Conservation (phyloP, 2,113 vertebrate genomes). For the Corythornis madagascariensis region DNA sequence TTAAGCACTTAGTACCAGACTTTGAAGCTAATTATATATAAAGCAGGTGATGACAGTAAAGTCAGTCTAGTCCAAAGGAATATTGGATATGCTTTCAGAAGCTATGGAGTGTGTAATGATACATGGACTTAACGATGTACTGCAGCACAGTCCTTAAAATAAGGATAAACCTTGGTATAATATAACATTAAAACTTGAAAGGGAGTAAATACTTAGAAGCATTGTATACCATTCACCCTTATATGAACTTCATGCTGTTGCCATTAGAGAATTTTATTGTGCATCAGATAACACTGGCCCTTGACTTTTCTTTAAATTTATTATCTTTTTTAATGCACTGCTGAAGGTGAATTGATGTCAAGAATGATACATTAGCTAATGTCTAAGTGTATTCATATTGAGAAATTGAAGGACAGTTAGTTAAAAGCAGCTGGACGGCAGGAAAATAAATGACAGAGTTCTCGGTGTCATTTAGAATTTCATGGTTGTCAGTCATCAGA, state of each 20-base stretch:
- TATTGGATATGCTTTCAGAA: not conserved
- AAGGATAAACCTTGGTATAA: not conserved
- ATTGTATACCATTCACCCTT: not conserved
- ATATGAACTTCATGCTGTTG: not conserved
- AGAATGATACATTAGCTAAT: slow-evolving; percentile 60
- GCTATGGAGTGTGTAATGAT: not conserved
- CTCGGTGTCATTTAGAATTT: slow-evolving; percentile 52
- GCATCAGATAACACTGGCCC: not conserved
- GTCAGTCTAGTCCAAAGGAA: not conserved
- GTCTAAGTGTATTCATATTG: slow-evolving; percentile 25
- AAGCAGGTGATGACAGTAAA: not conserved
- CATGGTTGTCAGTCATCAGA: slow-evolving; percentile 43
- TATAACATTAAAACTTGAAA: not conserved
- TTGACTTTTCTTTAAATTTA: slow-evolving; percentile 4
- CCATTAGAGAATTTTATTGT: not conserved
- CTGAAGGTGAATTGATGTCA: slow-evolving; percentile 62
- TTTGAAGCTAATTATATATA: not conserved
- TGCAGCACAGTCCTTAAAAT: not conserved
- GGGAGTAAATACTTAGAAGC: not conserved
- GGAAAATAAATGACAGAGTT: slow-evolving; percentile 63
- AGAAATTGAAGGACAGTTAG: slow-evolving; percentile 59
- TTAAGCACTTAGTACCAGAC: not conserved
- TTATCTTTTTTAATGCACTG: not conserved
- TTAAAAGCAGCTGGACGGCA: slow-evolving; percentile 43
- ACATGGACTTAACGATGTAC: not conserved